These are phyloP conservation scores for Equus quagga DNA, from an alignment of 2,113 vertebrate species.

Conservation along the genomic window DNA sequence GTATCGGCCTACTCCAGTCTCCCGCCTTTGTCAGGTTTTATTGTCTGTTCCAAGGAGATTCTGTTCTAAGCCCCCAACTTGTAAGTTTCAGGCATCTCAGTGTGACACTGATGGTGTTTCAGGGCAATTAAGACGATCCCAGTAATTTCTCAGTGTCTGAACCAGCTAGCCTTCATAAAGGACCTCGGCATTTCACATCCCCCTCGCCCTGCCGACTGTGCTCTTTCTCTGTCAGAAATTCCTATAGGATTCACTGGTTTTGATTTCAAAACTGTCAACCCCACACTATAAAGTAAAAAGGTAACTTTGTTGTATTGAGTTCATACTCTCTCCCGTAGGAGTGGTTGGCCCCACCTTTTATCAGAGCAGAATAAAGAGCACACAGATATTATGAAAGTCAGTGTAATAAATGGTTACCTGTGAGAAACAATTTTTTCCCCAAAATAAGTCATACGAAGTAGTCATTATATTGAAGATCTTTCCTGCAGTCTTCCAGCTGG, in stretches of 20 bases:
- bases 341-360: not conserved
- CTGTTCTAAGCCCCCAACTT: not conserved
- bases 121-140: not conserved
- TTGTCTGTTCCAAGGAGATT: not conserved
- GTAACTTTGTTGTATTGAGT: not conserved
- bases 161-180: too few relatives aligned
- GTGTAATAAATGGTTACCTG: not conserved
- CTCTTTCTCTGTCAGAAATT: not conserved
- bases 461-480: not conserved
- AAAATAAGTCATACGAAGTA: not conserved
- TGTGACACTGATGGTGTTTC: not conserved
- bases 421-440: not conserved
- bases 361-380: not conserved
- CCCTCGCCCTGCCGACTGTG: not conserved
- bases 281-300: not conserved
- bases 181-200: not conserved
- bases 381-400: not conserved
- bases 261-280: not conserved
- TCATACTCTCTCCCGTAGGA: not conserved
- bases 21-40: not conserved
- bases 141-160: not conserved
- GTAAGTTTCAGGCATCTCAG: not conserved
- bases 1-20: accelerated
- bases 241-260: not conserved
- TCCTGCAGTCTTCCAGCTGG: not conserved